Evolutionary conservation across 35 echinoderm and acorn worm genomes (phyloP).

Genomic region (Holothuria glaberrima): DNA sequence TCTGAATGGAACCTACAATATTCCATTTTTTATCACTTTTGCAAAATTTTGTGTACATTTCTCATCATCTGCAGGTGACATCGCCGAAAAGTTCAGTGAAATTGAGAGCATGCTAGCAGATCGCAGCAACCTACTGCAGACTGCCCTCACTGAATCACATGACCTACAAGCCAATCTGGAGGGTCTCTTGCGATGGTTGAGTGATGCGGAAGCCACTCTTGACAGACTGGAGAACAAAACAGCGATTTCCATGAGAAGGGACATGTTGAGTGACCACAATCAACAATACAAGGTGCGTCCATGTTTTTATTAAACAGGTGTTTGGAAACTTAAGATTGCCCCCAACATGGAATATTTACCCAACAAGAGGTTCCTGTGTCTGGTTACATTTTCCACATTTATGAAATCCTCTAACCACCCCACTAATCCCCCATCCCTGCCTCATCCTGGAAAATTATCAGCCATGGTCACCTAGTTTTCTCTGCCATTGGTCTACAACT

Average conservation of each 20-base stretch:
- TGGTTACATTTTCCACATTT: no score
- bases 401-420: no score
- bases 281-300: slow-evolving; percentile 99
- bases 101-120: slow-evolving; percentile 90
- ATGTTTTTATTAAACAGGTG: not conserved
- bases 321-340: no score
- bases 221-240: slow-evolving; percentile 79
- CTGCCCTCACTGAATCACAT: slow-evolving; percentile 87
- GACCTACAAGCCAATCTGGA: slow-evolving; percentile 82
- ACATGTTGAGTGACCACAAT: slow-evolving; percentile 65
- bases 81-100: slow-evolving; percentile 84
- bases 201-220: slow-evolving; percentile 76
- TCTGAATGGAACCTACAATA: no score
- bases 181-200: slow-evolving; percentile 80
- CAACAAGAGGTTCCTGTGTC: no score
- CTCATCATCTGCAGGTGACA: slow-evolving; percentile 60
- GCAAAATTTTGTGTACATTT: no score
- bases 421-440: no score
- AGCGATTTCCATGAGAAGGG: slow-evolving; percentile 70
- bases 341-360: no score
- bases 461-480: no score
- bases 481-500: no score
- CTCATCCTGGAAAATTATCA: not conserved
- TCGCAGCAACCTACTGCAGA: slow-evolving; percentile 82
- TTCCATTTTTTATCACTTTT: no score